Base-by-base conservation (phyloP, 2,797 vertebrate genomes). In the Hippoglossus hippoglossus region DNA sequence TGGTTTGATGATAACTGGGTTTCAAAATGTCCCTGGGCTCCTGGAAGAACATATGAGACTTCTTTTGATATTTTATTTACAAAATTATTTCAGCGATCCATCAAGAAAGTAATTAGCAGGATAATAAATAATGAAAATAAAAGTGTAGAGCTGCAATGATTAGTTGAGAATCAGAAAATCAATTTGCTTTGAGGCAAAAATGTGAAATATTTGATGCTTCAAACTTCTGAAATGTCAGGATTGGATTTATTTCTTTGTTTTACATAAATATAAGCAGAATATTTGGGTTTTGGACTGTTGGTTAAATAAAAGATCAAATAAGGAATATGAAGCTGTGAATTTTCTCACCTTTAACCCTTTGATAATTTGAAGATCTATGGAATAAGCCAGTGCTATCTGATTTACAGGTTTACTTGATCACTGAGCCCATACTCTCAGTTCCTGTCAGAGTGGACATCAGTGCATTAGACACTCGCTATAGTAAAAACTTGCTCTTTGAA, bases 401-500 rank as follows among this genome's bases (percentile, higher is more conserved):
- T 53, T 41, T 41, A 16, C 12, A 41, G 39, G 39, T 41, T 41
- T 41, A 41, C 39, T 4, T 13, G 39, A 16, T 41, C 36, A 1
- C 16, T 46, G 44, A 46, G 13, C 1, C 44, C 13, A 18, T 1
- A 6, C 2, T 13, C 2, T 44, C 41, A 44, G 12, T 5, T 47
- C 5, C 46, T 0, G 46, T 47, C 49, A 34, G 13, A 28, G 44
- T 51, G 18, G 47, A 54, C 21, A 1, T 34, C 6, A 19, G 28
- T 21, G 19, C 57, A 53, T 16, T 24, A 5, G 47, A 36, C 21
- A n/a, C 12, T 25, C 0, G 2, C 21, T 47, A n/a, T 47, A 47
- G 46, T n/a, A 47, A 19, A 47, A 47, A 58, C 18, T 6, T 47
- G 46, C 18, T 47, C 46, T 47, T 8, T 66, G 62, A 50, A 63